Conservation (phyloP, 2,113 vertebrate species). For the Lepus timidus region DNA sequence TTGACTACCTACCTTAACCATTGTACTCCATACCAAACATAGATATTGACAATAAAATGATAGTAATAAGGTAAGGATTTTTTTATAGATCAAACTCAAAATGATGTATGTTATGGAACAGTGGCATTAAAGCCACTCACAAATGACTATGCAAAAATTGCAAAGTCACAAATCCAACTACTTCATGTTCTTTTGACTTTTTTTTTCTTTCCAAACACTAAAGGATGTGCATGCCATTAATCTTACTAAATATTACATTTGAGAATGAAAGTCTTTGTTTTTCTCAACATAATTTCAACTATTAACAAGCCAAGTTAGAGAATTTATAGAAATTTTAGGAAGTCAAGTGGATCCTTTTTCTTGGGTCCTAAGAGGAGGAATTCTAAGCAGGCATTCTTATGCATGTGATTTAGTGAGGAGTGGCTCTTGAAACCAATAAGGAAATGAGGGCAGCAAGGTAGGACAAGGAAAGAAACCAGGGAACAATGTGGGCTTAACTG, state of each 20-base stretch:
- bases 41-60: not conserved
- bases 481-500: not conserved
- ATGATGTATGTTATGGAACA: not conserved
- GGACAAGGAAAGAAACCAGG: not conserved
- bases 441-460: not conserved
- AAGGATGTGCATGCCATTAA: too few species aligned
- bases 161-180: not conserved
- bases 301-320: not conserved
- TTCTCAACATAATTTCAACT: not conserved
- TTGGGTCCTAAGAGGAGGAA: not conserved
- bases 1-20: not conserved
- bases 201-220: not conserved
- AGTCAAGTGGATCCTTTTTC: not conserved
- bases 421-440: not conserved
- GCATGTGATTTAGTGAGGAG: not conserved
- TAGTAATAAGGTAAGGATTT: not conserved
- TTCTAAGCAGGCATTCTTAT: not conserved
- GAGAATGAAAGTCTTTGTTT: not conserved
- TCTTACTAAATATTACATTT: not conserved
- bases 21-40: not conserved
- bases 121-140: not conserved
- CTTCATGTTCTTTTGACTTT: not conserved
- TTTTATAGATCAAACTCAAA: not conserved
- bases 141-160: not conserved
- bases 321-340: not conserved